phyloP scores from a whole-genome alignment of 1,140 invertebrate species.

The Glossosoma conforme region DNA sequence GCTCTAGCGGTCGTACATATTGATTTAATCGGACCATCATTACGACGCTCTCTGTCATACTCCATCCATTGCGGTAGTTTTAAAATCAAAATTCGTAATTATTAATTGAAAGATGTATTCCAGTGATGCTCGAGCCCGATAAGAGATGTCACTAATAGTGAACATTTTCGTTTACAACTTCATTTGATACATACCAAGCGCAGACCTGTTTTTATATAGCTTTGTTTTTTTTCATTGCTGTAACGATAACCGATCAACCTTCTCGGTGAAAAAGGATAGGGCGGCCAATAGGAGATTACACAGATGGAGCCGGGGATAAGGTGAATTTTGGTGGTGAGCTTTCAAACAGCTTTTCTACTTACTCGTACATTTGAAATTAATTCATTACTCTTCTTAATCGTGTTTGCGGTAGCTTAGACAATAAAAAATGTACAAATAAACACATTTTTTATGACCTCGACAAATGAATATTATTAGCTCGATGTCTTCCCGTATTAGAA shows the following conservation, averaged over 20 bases:
- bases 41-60: constrained; percentile 24
- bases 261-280: constrained; percentile 21
- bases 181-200: constrained; percentile 28
- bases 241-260: constrained; percentile 26
- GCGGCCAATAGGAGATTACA: constrained; percentile 25
- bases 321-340: constrained; percentile 17
- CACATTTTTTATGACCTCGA: too few relatives aligned
- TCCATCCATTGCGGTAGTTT: constrained; percentile 24
- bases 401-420: too few relatives aligned
- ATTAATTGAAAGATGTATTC: constrained; percentile 27
- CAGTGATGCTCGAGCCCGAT: constrained; percentile 25
- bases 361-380: too few relatives aligned
- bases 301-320: constrained; percentile 19
- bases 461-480: too few relatives aligned
- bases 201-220: constrained; percentile 23
- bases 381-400: too few relatives aligned
- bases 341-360: too few relatives aligned
- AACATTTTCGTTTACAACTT: constrained; percentile 32
- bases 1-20: constrained; percentile 8
- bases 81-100: constrained; percentile 23
- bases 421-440: too few relatives aligned
- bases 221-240: constrained; percentile 26
- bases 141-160: constrained; percentile 31
- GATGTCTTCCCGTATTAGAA: too few relatives aligned
- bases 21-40: constrained; percentile 28